Conservation (phyloP, 2,888 invertebrate species). For the Pilophorus perplexus region DNA sequence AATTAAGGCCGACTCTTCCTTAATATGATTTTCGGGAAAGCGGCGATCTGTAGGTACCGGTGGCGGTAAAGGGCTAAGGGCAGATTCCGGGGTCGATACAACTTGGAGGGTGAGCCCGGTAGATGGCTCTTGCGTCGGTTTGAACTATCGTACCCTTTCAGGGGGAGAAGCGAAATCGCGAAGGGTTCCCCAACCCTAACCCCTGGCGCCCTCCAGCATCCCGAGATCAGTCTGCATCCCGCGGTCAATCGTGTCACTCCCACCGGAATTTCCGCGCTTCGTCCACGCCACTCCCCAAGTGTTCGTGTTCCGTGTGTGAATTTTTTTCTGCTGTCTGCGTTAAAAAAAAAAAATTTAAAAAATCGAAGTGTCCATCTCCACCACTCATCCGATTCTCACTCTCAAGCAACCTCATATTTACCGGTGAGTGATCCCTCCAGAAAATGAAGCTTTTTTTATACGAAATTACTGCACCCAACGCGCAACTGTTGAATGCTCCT, state of each 20-base stretch:
- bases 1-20: neutral
- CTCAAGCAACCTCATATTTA: too few relatives aligned
- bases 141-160: too few relatives aligned
- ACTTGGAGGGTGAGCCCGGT: neutral
- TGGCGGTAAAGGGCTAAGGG: conserved; percentile 4
- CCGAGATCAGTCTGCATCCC: conserved; percentile 37
- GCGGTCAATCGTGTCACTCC: conserved; percentile 31
- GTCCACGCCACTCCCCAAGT: neutral
- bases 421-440: too few relatives aligned
- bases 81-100: conserved; percentile 14
- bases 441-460: too few relatives aligned
- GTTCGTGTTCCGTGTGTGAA: conserved; percentile 11
- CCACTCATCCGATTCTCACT: too few relatives aligned
- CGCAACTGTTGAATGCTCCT: too few relatives aligned
- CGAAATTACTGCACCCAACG: too few relatives aligned
- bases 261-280: neutral
- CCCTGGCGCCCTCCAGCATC: conserved; percentile 23
- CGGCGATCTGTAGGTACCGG: too few relatives aligned
- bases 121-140: conserved; percentile 16
- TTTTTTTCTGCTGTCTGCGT: neutral
- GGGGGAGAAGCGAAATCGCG: too few relatives aligned
- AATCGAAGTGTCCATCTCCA: too few relatives aligned
- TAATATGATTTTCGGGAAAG: too few relatives aligned
- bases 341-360: too few relatives aligned
- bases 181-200: conserved; percentile 5